Base-by-base conservation (phyloP, 2,888 invertebrate species). In the Polylopha cassiicola region DNA sequence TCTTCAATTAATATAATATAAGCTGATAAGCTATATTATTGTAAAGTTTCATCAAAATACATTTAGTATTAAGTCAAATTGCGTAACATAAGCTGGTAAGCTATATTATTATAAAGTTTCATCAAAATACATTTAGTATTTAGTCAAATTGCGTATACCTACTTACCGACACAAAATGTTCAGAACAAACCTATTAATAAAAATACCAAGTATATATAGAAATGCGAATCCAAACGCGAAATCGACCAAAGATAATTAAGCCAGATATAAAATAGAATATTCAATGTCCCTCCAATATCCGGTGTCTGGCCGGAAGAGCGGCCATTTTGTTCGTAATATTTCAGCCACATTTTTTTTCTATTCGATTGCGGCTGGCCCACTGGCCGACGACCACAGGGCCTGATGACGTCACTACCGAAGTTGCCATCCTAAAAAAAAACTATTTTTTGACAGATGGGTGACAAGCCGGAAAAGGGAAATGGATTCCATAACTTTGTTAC, bases 201-300 rank as follows among this genome's bases (percentile, higher is more conserved):
- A 20, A 28, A 36, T 29, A 41, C n/a, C n/a, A 30, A 15, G 22
- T 32, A 32, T 14, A 9, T 9, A 34, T 4, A 23, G 17, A 9
- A 50, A 57, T 46, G 37, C 46, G 37, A 37, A 60, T 42, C 64
- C 72, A 66, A 65, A 62, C 51, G 65, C 67, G 61, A 61, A 63
- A 66, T 70, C 61, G 58, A 65, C 60, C 53, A 62, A 55, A 71
- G 78, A 80, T 80, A 79, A 80, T 80, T 80, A 79, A 80, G 63
- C 65, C 64, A 71, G 77, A 79, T 79, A 79, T 73, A 73, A 73
- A 79, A 75, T 74, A 73, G 71, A 73, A 74, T 78, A 75, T 76
- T 73, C 74, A 60, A 70, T 67, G 66, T 57, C 65, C 53, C 61
- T 53, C 65, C 72, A 75, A 77, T 80, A 73, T 75, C 73, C 73